These are phyloP conservation scores for Theristicus caerulescens DNA, from an alignment of 2,113 vertebrate genomes.

Conservation along the genomic window DNA sequence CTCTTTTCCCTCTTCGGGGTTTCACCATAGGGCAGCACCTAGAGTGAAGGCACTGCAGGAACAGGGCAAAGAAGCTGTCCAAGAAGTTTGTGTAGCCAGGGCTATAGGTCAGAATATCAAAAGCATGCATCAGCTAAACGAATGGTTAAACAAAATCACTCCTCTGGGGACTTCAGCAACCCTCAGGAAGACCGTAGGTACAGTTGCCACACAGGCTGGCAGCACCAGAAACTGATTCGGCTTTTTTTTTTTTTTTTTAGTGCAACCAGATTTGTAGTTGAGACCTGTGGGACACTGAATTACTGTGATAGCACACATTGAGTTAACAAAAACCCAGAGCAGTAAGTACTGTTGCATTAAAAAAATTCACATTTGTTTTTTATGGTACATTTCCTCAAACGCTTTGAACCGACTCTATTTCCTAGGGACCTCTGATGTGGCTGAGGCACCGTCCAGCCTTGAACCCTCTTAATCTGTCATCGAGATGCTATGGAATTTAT, in stretches of 20 bases:
- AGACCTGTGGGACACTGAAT: constrained; percentile 52
- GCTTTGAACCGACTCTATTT: background rate
- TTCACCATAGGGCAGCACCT: constrained; percentile 62
- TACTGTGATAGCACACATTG: constrained; percentile 36
- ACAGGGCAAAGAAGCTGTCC: constrained; percentile 48
- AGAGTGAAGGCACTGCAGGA: constrained; percentile 33
- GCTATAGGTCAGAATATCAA: constrained; percentile 48
- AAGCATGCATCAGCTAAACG: constrained; percentile 65
- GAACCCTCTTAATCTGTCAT: constrained; percentile 41
- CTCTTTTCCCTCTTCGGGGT: constrained; percentile 3
- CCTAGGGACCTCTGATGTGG: background rate
- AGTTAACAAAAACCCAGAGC: constrained; percentile 52
- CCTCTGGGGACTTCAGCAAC: constrained; percentile 30
- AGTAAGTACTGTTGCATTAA: constrained; percentile 41
- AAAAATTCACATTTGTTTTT: constrained; percentile 9
- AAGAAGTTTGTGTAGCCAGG: constrained; percentile 31
- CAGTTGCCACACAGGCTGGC: constrained; percentile 54
- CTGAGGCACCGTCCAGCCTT: background rate
- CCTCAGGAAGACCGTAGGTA: constrained; percentile 58
- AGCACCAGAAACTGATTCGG: constrained; percentile 19
- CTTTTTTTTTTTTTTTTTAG: background rate
- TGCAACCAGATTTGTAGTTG: constrained; percentile 27
- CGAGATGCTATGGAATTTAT: constrained; percentile 41
- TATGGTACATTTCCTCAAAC: constrained; percentile 19
- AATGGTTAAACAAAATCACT: constrained; percentile 27